Evolutionary conservation across 2,113 vertebrate species (phyloP).

Genomic region (Pterocles burchelli): DNA sequence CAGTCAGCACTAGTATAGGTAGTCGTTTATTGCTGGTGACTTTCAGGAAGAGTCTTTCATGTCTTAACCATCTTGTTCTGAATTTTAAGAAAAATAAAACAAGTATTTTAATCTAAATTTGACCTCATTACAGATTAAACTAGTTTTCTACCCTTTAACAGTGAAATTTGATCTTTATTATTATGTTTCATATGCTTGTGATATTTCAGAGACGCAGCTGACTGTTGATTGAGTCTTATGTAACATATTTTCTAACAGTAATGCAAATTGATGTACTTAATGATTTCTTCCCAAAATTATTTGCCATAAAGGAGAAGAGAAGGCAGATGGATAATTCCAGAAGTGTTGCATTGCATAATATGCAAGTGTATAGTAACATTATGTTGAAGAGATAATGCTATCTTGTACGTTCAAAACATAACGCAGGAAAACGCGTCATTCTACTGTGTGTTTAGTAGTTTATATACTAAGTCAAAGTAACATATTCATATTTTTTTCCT

Average conservation of each 20-base stretch:
- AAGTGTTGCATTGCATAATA: background rate
- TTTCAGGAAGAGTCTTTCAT: background rate
- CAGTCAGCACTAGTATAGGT: background rate
- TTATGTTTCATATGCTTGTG: background rate
- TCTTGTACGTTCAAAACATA: background rate
- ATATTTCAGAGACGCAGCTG: background rate
- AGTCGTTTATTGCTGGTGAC: background rate
- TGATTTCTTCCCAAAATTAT: background rate
- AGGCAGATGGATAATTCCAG: background rate
- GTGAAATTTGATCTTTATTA: background rate
- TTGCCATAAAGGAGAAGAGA: background rate
- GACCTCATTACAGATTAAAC: background rate
- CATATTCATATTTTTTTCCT: conserved; percentile 33
- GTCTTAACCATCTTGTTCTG: background rate
- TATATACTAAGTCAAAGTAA: conserved; percentile 19
- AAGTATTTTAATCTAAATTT: background rate
- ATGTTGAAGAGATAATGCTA: background rate
- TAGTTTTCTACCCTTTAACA: background rate
- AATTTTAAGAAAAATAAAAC: background rate
- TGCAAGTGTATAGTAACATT: background rate
- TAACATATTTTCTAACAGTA: background rate
- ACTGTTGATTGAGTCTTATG: background rate
- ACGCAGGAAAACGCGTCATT: background rate
- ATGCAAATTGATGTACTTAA: background rate
- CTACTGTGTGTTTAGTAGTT: background rate